These are phyloP conservation scores for Cephalopholis sonnerati DNA, from an alignment of 2,113 vertebrate genomes.

Conservation along the genomic window DNA sequence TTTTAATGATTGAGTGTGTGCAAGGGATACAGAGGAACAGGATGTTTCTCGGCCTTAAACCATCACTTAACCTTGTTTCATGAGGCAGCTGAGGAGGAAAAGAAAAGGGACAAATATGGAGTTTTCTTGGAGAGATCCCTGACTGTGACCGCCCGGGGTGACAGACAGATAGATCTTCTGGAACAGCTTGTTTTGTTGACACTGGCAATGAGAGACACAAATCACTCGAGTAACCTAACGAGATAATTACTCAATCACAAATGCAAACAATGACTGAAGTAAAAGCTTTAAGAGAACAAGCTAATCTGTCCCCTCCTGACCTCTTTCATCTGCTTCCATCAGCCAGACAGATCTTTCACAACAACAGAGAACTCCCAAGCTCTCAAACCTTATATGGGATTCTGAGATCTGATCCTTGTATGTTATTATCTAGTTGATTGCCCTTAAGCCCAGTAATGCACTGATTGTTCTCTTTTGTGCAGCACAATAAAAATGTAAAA, in stretches of 20 bases:
- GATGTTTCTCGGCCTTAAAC: conserved; percentile 50
- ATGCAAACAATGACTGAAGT: conserved; percentile 44
- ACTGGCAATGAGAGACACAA: conserved; percentile 47
- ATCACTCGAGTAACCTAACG: conserved; percentile 39
- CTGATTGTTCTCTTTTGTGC: neutral
- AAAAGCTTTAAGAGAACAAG: conserved; percentile 42
- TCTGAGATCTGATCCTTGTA: conserved; percentile 17
- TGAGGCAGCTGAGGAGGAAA: conserved; percentile 18
- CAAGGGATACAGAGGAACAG: conserved; percentile 30
- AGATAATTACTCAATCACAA: conserved; percentile 51
- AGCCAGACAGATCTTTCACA: conserved; percentile 41
- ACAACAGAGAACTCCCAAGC: conserved; percentile 28
- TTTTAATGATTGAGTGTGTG: neutral
- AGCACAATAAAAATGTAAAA: neutral
- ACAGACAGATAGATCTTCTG: conserved; percentile 46
- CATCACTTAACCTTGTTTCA: conserved; percentile 48
- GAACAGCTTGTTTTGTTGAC: conserved; percentile 67
- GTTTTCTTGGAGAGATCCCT: conserved; percentile 51
- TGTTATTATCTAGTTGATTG: conserved; percentile 40
- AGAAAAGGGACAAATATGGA: conserved; percentile 73
- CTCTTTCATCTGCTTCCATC: conserved; percentile 45
- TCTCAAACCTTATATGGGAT: conserved; percentile 52
- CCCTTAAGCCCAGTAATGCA: neutral
- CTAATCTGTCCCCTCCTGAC: conserved; percentile 40
- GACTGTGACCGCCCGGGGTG: conserved; percentile 40